Base-by-base conservation (phyloP, 2,888 invertebrate species). In the Yponomeuta plumbellus region DNA sequence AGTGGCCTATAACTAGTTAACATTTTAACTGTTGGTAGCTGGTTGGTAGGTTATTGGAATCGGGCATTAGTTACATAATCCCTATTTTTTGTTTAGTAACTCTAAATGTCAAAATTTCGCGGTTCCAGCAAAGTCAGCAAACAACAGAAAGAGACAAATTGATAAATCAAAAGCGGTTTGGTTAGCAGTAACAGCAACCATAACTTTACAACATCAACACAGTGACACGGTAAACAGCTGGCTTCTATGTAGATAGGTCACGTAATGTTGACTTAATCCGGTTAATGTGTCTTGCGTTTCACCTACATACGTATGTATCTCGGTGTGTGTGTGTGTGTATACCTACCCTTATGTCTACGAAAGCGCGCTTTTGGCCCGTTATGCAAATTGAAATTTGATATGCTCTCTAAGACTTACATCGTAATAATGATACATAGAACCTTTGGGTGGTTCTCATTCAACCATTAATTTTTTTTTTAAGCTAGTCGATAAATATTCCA, bases 341-440 rank as follows among this genome's bases (percentile, higher is more conserved):
- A 61, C 13, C 10, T 23, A 61, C 61, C 11, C 6, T 11, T 61
- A 23, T 61, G 82, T 85, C 80, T 79, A 76, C 76, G 77, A 79
- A 81, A 79, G 80, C 3, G 34, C 81, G 84, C 82, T 80, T 83
- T 80, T 84, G 80, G 76, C 78, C 79, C 81, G 83, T 83, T 85
- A 85, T 85, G 84, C 80, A 85, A 85, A 86, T 84, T 81, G 80
- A 78, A 80, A 83, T 84, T 84, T 83, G 81, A 85, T 82, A 84
- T 79, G 78, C 78, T 80, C 75, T 76, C 75, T 69, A 74, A 79
- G 81, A 34, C 40, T 44, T 44, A 11, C 66, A 34, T 22, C 61
- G 61, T 61, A 66, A 61, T 20, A 61, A 11, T 61, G 61, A 61
- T 61, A 6, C 40, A 21, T 62, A 44, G 34, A 61, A 61, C 34